These are phyloP conservation scores for Macrophya alboannulata DNA, from an alignment of 2,888 invertebrate species.

Conservation along the genomic window DNA sequence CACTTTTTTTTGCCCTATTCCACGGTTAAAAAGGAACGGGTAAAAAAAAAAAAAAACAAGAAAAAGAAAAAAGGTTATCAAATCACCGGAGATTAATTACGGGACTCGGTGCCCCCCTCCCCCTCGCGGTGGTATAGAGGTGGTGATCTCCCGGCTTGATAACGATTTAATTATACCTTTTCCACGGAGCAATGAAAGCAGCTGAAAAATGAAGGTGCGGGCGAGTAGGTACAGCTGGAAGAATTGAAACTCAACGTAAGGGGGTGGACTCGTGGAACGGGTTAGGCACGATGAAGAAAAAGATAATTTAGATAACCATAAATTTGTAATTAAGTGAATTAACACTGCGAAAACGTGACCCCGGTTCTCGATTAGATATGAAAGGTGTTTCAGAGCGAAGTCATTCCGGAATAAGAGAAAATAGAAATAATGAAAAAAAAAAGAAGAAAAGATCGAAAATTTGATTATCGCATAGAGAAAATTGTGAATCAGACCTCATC, in stretches of 20 bases:
- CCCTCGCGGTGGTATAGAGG: not conserved
- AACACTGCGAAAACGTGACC: slow-evolving; percentile 27
- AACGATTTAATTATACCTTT: slow-evolving; percentile 45
- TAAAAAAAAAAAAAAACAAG: not conserved
- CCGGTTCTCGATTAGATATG: slow-evolving; percentile 14
- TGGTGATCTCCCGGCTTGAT: slow-evolving; percentile 34
- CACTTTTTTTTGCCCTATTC: not conserved
- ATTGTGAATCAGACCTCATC: slow-evolving; percentile 17
- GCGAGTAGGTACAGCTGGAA: not conserved
- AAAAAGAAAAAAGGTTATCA: not conserved
- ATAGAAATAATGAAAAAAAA: not conserved
- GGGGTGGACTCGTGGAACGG: not conserved
- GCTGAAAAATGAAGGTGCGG: slow-evolving; percentile 30
- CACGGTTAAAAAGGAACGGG: not conserved
- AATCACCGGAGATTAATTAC: slow-evolving; percentile 46
- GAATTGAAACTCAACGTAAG: slow-evolving; percentile 38
- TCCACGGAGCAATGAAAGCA: slow-evolving; percentile 41
- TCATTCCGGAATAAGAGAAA: not conserved
- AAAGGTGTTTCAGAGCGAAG: slow-evolving; percentile 1
- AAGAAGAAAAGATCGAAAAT: not conserved
- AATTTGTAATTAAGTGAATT: slow-evolving; percentile 32
- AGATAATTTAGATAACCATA: slow-evolving; percentile 33
- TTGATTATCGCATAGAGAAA: not conserved
- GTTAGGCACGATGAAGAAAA: not conserved
- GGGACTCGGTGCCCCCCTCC: not conserved